Evolutionary conservation across 2,113 vertebrate species (phyloP).

Genomic region (Mobula birostris): DNA sequence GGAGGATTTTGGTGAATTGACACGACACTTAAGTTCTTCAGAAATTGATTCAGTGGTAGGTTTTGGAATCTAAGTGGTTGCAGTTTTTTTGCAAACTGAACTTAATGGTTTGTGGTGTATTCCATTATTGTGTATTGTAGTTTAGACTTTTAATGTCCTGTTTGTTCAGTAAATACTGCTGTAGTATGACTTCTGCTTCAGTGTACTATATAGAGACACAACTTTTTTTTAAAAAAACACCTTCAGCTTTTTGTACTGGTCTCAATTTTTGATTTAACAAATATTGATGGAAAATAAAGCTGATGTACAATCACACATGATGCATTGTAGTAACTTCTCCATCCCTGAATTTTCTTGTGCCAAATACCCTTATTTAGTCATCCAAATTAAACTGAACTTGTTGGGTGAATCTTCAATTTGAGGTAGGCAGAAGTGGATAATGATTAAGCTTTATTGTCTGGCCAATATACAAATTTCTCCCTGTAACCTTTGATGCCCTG

Average conservation of each 20-base stretch:
- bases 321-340: neutral
- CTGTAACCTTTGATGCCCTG: too few relatives aligned
- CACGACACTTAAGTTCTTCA: slow-evolving; percentile 57
- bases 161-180: neutral
- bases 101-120: too few relatives aligned
- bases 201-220: too few relatives aligned
- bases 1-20: slow-evolving; percentile 73
- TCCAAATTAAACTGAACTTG: neutral
- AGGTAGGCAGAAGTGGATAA: too few relatives aligned
- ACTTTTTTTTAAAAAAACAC: too few relatives aligned
- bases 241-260: too few relatives aligned
- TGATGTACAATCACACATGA: neutral
- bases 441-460: too few relatives aligned
- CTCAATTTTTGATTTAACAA: too few relatives aligned
- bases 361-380: neutral
- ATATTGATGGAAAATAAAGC: neutral
- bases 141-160: neutral
- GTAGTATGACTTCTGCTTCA: neutral
- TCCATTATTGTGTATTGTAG: too few relatives aligned
- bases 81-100: neutral
- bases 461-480: too few relatives aligned
- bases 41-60: slow-evolving; percentile 74
- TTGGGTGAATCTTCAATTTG: too few relatives aligned
- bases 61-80: slow-evolving; percentile 12
- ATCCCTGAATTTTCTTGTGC: neutral